Evolutionary conservation across 2,113 vertebrate genomes (phyloP).

Genomic region (Oophaga pumilio): DNA sequence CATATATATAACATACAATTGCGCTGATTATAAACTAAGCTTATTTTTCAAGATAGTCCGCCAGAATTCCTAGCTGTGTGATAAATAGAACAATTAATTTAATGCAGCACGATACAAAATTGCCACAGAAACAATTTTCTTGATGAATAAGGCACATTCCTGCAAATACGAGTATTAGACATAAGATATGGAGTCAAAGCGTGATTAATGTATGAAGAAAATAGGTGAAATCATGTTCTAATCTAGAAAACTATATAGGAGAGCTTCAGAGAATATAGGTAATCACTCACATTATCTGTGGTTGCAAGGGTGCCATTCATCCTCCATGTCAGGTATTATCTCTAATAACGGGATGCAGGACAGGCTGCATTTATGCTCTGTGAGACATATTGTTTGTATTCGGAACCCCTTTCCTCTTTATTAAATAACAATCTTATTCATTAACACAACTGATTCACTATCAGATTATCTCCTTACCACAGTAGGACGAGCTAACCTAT

Average conservation of each 20-base stretch:
- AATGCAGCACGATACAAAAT: not conserved
- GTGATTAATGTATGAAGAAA: not conserved
- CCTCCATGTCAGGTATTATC: not conserved
- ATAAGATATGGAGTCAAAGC: not conserved
- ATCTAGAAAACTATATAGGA: not conserved
- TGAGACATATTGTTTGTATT: not conserved
- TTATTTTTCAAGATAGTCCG: not conserved
- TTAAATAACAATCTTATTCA: not conserved
- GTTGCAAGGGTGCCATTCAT: slow-evolving; percentile 14
- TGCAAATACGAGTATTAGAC: not conserved
- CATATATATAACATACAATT: not conserved
- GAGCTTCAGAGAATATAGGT: not conserved
- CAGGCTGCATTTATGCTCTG: not conserved
- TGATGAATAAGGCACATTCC: not conserved
- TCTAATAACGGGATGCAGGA: not conserved
- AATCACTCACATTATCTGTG: slow-evolving; percentile 6
- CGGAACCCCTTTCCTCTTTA: not conserved
- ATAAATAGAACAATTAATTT: slow-evolving; percentile 3
- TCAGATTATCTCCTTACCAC: not conserved
- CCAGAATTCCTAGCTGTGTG: not conserved
- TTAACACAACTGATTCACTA: not conserved
- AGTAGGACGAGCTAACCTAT: not conserved
- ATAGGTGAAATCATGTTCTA: not conserved
- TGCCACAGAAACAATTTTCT: not conserved
- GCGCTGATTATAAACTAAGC: not conserved